Evolutionary conservation across 64 coral and sea anemone species (phyloP), one percentile per base, ranked within the genome.

Genomic region (Pocillopora damicornis): DNA sequence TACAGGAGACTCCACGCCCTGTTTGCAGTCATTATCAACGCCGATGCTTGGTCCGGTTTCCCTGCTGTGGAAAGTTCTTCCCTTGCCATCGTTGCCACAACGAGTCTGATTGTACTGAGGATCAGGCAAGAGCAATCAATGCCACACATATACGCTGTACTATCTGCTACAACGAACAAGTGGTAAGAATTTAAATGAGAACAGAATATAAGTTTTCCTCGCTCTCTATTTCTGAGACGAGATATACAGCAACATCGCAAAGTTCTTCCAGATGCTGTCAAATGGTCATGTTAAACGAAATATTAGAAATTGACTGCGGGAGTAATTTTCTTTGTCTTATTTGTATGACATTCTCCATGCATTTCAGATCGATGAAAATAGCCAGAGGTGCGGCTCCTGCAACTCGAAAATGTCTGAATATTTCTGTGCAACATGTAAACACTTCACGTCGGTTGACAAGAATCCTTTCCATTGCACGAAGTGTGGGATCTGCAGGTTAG

Each of bases 71-170:
- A 1, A 23, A 78, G 11, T 94, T 94, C 72, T 90, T 74, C 35
- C 72, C 76, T 30, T 94, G 93, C 75, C 93, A 94, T 88, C 88
- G 93, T 13, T 94, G 93, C 69, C 93, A 94, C 61, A 94, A 94
- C 22, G 61, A 90, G 17, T 79, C 83, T 4, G 12, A 38, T 2
- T 94, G 93, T 15, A 30, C 17, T 1, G 59, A 86, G 7, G 67
- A 73, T 10, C 59, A 89, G 10, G 58, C 61, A 7, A 82, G 68
- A 17, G 87, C 92, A 13, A 62, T 75, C 12, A 74, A 93, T 61
- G 79, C 79, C 37, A 93, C 79, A 3, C 72, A 88, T 36, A 59
- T 93, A 0, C 35, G 73, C 77, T 93, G 87, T 17, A 68, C 18
- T 22, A 74, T 59, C 22, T 93, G 92, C 73, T 22, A 56, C 12